These are phyloP conservation scores for Eucriotettix oculatus DNA, from an alignment of 2,888 invertebrate genomes.

Conservation along the genomic window DNA sequence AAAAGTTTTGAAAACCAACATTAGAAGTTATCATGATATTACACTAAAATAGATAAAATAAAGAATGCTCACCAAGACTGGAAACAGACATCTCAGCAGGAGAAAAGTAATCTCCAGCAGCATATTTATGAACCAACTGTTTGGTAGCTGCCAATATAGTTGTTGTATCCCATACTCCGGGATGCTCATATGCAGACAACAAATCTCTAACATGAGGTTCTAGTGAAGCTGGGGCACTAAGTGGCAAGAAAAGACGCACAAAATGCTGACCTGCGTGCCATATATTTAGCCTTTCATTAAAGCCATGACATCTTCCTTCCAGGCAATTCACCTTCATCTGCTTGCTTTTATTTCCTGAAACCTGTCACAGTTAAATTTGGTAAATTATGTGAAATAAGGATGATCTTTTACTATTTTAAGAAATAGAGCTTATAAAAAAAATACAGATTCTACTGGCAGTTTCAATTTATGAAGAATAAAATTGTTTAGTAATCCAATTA, in stretches of 20 bases:
- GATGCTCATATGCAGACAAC: conserved; percentile 8
- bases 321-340: conserved; percentile 1
- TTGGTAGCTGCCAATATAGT: conserved; percentile 9
- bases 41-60: too few species aligned
- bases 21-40: too few species aligned
- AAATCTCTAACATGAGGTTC: conserved; percentile 10
- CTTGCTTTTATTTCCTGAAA: neutral
- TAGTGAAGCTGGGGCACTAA: conserved; percentile 10
- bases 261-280: conserved; percentile 13
- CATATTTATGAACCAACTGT: conserved; percentile 6
- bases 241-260: conserved; percentile 11
- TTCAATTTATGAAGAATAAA: too few species aligned
- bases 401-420: too few species aligned
- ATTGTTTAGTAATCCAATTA: too few species aligned
- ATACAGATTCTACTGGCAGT: too few species aligned
- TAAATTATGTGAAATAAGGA: too few species aligned
- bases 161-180: conserved; percentile 6
- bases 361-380: too few species aligned
- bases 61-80: neutral
- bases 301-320: conserved; percentile 5
- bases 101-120: conserved; percentile 10
- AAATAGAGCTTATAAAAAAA: too few species aligned
- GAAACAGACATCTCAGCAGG: neutral
- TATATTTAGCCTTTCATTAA: conserved; percentile 12
- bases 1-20: too few species aligned